Conservation (phyloP, 2,888 invertebrate species). For the Mythimna pallens region DNA sequence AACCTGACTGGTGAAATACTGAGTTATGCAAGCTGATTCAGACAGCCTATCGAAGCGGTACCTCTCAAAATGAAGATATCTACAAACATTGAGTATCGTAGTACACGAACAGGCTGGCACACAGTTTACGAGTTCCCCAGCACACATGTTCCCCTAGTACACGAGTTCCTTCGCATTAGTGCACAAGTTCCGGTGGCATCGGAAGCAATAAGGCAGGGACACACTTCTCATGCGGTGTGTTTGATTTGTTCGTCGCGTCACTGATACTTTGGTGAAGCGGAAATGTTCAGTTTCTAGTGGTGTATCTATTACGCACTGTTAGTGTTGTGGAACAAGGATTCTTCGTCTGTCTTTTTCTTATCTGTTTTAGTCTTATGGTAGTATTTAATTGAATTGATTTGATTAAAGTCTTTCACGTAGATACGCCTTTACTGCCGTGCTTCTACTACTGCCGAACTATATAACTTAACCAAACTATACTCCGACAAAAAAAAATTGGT, state of each 20-base stretch:
- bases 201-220: constrained; percentile 47
- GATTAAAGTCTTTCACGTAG: too few relatives aligned
- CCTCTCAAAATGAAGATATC: constrained; percentile 1
- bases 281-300: constrained; percentile 17
- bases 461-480: too few relatives aligned
- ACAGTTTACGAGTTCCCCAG: constrained; percentile 2
- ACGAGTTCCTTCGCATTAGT: constrained; percentile 4
- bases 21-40: neutral
- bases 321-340: neutral
- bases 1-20: neutral
- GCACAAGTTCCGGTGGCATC: constrained; percentile 23
- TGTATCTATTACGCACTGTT: neutral
- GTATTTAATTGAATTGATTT: too few relatives aligned
- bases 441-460: too few relatives aligned
- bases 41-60: neutral
- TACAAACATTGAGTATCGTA: constrained; percentile 15
- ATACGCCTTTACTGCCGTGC: too few relatives aligned
- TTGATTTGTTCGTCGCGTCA: constrained; percentile 27
- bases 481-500: too few relatives aligned
- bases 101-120: constrained; percentile 19
- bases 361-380: too few relatives aligned
- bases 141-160: constrained; percentile 4
- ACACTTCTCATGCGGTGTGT: constrained; percentile 21
- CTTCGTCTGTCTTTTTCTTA: neutral
- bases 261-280: constrained; percentile 18